Evolutionary conservation across 2,888 invertebrate species (phyloP).

Genomic region (Desoria tigrina): DNA sequence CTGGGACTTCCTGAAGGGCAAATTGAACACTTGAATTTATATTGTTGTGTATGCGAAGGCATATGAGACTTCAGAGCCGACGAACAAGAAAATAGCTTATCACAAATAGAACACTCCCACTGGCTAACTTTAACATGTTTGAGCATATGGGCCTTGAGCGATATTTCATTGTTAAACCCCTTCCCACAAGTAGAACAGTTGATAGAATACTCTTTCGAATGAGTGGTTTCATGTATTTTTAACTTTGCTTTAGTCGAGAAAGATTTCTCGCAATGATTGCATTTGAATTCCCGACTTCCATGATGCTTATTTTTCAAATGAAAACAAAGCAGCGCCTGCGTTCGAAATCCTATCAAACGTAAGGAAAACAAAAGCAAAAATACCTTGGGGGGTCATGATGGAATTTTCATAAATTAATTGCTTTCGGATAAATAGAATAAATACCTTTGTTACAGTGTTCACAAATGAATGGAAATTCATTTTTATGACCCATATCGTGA

Average conservation of each 20-base stretch:
- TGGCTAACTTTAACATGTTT: neutral
- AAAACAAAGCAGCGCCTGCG: slow-evolving; percentile 15
- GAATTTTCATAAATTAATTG: neutral
- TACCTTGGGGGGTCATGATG: too few relatives aligned
- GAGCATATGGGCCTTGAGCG: neutral
- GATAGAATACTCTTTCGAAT: neutral
- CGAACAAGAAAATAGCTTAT: neutral
- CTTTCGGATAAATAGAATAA: neutral
- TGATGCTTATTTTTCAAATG: slow-evolving; percentile 35
- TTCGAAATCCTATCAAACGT: slow-evolving; percentile 21
- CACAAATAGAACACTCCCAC: slow-evolving; percentile 8
- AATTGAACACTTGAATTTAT: neutral
- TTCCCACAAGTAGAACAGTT: slow-evolving; percentile 7
- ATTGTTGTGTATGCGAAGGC: neutral
- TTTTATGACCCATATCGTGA: slow-evolving; percentile 1
- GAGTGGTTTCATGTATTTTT: slow-evolving; percentile 5
- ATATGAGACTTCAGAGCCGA: neutral
- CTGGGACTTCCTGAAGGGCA: slow-evolving; percentile 28
- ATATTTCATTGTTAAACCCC: neutral
- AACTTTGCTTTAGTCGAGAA: slow-evolving; percentile 29
- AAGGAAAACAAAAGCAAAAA: neutral
- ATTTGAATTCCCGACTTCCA: slow-evolving; percentile 27
- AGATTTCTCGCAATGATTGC: slow-evolving; percentile 18
- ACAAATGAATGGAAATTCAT: slow-evolving; percentile 7
- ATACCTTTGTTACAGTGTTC: neutral